These are phyloP conservation scores for Falco naumanni DNA, from an alignment of 2,797 vertebrate genomes.

Conservation along the genomic window DNA sequence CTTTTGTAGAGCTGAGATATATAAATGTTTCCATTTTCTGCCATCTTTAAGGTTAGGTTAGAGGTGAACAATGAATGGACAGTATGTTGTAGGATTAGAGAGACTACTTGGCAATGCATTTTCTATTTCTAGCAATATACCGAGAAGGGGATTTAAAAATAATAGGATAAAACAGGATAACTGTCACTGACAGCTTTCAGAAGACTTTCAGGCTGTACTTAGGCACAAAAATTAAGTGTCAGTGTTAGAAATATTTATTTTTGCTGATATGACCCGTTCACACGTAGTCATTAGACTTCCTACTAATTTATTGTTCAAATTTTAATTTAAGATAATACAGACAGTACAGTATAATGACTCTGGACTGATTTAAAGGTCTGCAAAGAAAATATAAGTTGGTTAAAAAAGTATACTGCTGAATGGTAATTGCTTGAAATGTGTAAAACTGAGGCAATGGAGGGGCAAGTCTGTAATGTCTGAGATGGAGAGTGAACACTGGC, in stretches of 20 bases:
- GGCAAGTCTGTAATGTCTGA: neutral
- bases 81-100: conserved; percentile 21
- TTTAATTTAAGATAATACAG: neutral
- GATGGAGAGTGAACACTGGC: neutral
- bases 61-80: conserved; percentile 28
- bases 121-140: conserved; percentile 53
- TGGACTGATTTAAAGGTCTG: neutral
- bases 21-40: neutral
- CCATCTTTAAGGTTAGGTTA: conserved; percentile 31
- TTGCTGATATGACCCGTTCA: neutral
- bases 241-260: neutral
- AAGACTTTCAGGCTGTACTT: neutral
- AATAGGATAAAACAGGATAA: conserved; percentile 60
- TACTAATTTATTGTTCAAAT: neutral
- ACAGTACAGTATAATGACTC: neutral
- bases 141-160: conserved; percentile 44
- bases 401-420: neutral
- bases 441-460: neutral
- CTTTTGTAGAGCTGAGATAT: neutral
- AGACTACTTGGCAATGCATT: conserved; percentile 25
- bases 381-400: neutral
- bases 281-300: neutral
- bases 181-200: conserved; percentile 32
- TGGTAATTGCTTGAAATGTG: neutral
- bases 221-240: conserved; percentile 6